A percentile compares a stretch with the other conserved stretches of the same genome.
These are phyloP conservation scores for Esperia sulphurella DNA, from an alignment of 2,888 invertebrate genomes.

Conservation along the genomic window DNA sequence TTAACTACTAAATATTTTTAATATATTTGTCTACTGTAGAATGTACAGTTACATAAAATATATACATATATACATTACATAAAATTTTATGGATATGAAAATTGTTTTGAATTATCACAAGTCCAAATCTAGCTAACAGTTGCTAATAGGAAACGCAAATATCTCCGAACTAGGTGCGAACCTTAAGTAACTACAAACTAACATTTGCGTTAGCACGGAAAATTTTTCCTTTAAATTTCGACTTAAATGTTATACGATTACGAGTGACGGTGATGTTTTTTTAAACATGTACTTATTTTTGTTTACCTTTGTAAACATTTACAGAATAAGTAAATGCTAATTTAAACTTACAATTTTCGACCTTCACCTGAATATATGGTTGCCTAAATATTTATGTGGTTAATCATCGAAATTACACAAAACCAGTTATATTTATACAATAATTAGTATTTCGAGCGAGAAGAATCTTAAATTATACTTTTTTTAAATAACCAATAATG, in stretches of 20 bases:
- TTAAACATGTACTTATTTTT: background rate
- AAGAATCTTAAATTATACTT: too few species aligned
- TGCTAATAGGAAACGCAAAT: conserved; percentile 10
- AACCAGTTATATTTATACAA: too few species aligned
- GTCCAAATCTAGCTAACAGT: background rate
- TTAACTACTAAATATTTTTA: too few species aligned
- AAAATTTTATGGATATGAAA: conserved; percentile 14
- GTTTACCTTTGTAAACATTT: conserved; percentile 2
- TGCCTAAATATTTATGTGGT: background rate
- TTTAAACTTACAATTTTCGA: background rate
- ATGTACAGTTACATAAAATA: too few species aligned
- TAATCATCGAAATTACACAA: background rate
- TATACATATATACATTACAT: background rate
- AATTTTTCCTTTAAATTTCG: background rate
- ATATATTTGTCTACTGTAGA: too few species aligned
- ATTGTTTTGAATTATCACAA: conserved; percentile 1
- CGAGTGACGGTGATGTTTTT: background rate
- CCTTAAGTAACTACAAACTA: conserved; percentile 3
- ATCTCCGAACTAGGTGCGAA: conserved; percentile 11
- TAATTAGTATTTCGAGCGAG: too few species aligned
- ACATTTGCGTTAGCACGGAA: background rate
- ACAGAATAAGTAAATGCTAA: conserved; percentile 9
- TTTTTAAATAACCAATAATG: too few species aligned
- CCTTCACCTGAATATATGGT: conserved; percentile 11
- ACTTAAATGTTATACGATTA: background rate